Evolutionary conservation across 1,140 invertebrate genomes (phyloP), one percentile per base, ranked within the genome.

Genomic region (Hestina assimilis): DNA sequence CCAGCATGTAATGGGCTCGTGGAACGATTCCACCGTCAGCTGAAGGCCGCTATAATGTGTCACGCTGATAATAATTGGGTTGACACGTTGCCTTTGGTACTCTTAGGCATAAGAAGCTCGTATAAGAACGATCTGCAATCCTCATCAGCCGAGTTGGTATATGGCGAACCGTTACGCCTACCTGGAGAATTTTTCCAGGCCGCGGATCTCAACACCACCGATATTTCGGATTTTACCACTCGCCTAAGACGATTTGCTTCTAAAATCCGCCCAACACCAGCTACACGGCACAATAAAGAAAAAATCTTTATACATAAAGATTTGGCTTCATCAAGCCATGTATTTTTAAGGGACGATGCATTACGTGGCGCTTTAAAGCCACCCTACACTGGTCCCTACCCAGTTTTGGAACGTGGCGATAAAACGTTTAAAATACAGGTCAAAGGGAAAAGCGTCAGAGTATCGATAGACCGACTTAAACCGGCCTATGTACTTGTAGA

Each of bases 281-380:
- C 63, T 5, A 7, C 63, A n/a, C 63, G 48, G 7, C 47, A 65
- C 28, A 19, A 3, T 9, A 57, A 24, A 35, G 6, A 42, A n/a
- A 60, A 60, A 14, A 43, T 54, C 4, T 59, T 64, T 31, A 26
- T 64, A 2, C 41, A 41, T 11, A 64, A 64, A 19, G 56, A 59
- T 9, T 20, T 63, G 4, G 20, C 20, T 7, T 33, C 40, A 4
- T 43, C 50, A 12, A 40, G 23, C 8, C 55, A 59, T 24, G 62
- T 59, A 19, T 56, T 64, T 7, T 20, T 64, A 5, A 17, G 62
- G 14, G 52, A 59, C 6, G 56, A 56, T 15, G 29, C 56, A 9
- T 1, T 31, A 31, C 14, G 40, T 20, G 40, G 50, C 12, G 14
- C 51, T 15, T 45, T 54, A 24, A 26, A 45, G 11, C 41, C 51